These are phyloP conservation scores for Gymnosoma rotundatum DNA, from an alignment of 2,888 invertebrate genomes.

Conservation along the genomic window DNA sequence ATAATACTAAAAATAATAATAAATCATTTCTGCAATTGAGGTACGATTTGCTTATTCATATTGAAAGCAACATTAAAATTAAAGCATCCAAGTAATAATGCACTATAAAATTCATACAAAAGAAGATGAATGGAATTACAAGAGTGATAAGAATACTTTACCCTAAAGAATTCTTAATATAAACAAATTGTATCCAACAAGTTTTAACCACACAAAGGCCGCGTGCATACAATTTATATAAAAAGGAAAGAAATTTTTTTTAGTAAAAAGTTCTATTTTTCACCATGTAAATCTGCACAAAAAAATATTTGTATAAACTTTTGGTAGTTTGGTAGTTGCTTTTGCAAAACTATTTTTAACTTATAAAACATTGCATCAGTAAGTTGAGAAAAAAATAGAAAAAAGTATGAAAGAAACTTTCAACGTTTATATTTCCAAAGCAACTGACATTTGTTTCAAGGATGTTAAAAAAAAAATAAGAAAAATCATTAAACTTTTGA, in stretches of 20 bases:
- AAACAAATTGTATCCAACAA: slow-evolving; percentile 42
- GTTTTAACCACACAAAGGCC: slow-evolving; percentile 44
- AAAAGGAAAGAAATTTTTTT: not conserved
- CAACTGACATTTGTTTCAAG: slow-evolving; percentile 64
- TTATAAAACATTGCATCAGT: slow-evolving; percentile 38
- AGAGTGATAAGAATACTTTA: slow-evolving; percentile 11
- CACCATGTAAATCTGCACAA: slow-evolving; percentile 31
- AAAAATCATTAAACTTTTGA: slow-evolving; percentile 58
- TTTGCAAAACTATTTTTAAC: slow-evolving; percentile 42
- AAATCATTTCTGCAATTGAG: too few relatives aligned
- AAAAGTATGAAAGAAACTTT: slow-evolving; percentile 10
- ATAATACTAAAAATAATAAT: too few relatives aligned
- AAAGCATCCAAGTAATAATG: not conserved
- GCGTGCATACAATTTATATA: slow-evolving; percentile 35
- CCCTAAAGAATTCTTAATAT: slow-evolving; percentile 19
- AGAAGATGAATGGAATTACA: slow-evolving; percentile 1
- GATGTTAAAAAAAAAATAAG: slow-evolving; percentile 41
- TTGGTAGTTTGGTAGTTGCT: too few relatives aligned
- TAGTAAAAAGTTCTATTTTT: slow-evolving; percentile 28
- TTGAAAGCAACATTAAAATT: not conserved
- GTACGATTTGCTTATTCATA: not conserved
- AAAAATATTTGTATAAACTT: slow-evolving; percentile 41
- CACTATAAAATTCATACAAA: slow-evolving; percentile 6
- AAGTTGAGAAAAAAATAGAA: slow-evolving; percentile 29
- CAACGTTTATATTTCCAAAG: slow-evolving; percentile 54